Base-by-base conservation (phyloP, 2,113 vertebrate species). In the Myotis yumanensis region DNA sequence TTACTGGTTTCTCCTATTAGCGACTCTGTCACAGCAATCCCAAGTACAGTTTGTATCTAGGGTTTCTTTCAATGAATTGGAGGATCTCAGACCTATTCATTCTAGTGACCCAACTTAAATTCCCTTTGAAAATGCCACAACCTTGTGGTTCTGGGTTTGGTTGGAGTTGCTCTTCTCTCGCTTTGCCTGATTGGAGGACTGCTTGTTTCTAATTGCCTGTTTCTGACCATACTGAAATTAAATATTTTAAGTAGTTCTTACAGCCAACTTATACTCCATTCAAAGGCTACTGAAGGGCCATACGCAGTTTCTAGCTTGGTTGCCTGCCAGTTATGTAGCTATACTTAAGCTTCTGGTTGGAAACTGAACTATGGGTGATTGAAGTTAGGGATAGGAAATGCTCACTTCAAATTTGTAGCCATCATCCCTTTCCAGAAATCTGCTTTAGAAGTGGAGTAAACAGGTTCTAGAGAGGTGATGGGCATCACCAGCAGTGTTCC, bases 231-330 rank as follows among this genome's bases (percentile, higher is more conserved):
- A 97, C 68, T 96, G 93, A 98, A 97, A 98, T 97, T 97, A 97
- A 98, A 96, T 91, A 92, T 79, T 97, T 96, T 96, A 98, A 98
- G 91, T 98, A 98, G 97, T 98, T 98, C 82, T 98, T 98, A 98
- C 97, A 98, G 98, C 98, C 98, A 98, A 97, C 95, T 96, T 97
- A 98, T 59, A 97, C 98, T 98, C 98, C 98, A 98, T 99, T 99
- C 98, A 99, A 99, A 99, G 98, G 98, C 97, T 97, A 98, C 98
- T 97, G 97, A 98, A 98, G 98, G 98, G 98, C 98, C 98, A 98
- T 96, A 94, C 83, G 52, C 86, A 97, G 81, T 97, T 97, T 81
- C 89, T 96, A 81, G 97, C 82, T 68, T 84, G 66, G 52, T 94
- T 77, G 35, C 46, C 68, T 91, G 43, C 95, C 96, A 91, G 80